A percentile compares a stretch with the other conserved stretches of the same genome.
Evolutionary conservation across 2,888 invertebrate genomes (phyloP).

Genomic region (Rhingia campestris): DNA sequence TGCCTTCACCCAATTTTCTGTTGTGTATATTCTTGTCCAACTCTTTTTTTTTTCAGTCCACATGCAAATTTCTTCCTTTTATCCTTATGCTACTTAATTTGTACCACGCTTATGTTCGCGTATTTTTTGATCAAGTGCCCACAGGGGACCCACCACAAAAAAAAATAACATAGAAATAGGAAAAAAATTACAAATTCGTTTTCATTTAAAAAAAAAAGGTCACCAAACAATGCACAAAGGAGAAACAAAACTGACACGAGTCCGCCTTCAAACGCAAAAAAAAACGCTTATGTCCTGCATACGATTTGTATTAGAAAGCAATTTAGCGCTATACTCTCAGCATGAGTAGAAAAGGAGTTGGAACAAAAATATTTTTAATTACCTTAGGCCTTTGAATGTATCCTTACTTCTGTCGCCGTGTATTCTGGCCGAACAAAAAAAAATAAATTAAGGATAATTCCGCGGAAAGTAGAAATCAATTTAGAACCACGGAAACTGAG

Average conservation of each 20-base stretch:
- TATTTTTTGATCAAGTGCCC: conserved; percentile 68
- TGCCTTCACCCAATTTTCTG: conserved; percentile 69
- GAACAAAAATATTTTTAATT: conserved; percentile 61
- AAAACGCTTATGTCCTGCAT: conserved; percentile 55
- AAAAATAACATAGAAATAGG: conserved; percentile 32
- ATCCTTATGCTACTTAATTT: conserved; percentile 59
- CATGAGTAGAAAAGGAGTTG: conserved; percentile 29
- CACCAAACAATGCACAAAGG: conserved; percentile 27
- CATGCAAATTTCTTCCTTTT: conserved; percentile 70
- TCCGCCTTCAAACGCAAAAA: conserved; percentile 42
- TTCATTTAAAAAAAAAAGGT: conserved; percentile 23
- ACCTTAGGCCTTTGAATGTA: conserved; percentile 57
- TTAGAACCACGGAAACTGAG: conserved; percentile 62
- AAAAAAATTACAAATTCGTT: conserved; percentile 28
- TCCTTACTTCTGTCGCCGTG: conserved; percentile 54
- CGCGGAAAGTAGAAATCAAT: conserved; percentile 62
- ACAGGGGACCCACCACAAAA: conserved; percentile 64
- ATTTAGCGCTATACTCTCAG: conserved; percentile 60
- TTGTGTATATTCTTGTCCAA: conserved; percentile 18
- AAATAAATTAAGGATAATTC: conserved; percentile 69
- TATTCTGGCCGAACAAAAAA: conserved; percentile 25
- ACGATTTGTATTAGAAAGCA: conserved; percentile 72
- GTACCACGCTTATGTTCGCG: conserved; percentile 53
- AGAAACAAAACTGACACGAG: conserved; percentile 56
- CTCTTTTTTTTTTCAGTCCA: conserved; percentile 14